Conservation (phyloP, 1,140 invertebrate species). For the Pollicipes pollicipes region DNA sequence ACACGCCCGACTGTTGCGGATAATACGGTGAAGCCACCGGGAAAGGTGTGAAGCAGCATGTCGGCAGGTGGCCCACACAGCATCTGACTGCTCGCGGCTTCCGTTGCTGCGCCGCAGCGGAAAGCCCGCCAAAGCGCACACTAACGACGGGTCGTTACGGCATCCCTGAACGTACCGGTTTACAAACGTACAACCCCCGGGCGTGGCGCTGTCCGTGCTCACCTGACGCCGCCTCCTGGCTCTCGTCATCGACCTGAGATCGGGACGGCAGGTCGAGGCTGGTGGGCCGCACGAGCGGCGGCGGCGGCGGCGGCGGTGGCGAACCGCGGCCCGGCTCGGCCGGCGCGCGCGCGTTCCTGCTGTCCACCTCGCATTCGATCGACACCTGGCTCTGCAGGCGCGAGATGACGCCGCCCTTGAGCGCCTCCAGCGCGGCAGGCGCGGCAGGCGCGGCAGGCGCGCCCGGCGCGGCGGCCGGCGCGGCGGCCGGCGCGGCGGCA, state of each 20-base stretch:
- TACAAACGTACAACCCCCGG: too few relatives aligned
- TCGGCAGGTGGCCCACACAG: too few relatives aligned
- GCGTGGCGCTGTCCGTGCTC: too few relatives aligned
- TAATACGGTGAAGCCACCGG: too few relatives aligned
- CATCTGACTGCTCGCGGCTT: too few relatives aligned
- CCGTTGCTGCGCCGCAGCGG: too few relatives aligned
- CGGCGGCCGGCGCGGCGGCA: too few relatives aligned
- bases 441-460: conserved; percentile 14
- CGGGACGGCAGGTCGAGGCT: conserved; percentile 20
- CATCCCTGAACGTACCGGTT: too few relatives aligned
- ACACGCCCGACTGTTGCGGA: too few relatives aligned
- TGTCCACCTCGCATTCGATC: conserved; percentile 1
- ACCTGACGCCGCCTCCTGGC: conserved; percentile 6
- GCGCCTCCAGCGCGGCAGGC: conserved; percentile 14
- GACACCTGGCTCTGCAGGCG: conserved; percentile 8
- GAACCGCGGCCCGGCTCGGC: conserved; percentile 6
- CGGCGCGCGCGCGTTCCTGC: conserved; percentile 5
- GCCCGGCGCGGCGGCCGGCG: conserved; percentile 4
- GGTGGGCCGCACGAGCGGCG: conserved; percentile 10
- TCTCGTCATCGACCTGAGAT: conserved; percentile 8
- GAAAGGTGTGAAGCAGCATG: too few relatives aligned
- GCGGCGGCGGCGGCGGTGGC: conserved; percentile 5
- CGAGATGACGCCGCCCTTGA: conserved; percentile 14
- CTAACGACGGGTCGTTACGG: too few relatives aligned
- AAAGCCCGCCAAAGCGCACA: too few relatives aligned